Evolutionary conservation across 2,797 vertebrate species (phyloP).

Genomic region (Catharus ustulatus): DNA sequence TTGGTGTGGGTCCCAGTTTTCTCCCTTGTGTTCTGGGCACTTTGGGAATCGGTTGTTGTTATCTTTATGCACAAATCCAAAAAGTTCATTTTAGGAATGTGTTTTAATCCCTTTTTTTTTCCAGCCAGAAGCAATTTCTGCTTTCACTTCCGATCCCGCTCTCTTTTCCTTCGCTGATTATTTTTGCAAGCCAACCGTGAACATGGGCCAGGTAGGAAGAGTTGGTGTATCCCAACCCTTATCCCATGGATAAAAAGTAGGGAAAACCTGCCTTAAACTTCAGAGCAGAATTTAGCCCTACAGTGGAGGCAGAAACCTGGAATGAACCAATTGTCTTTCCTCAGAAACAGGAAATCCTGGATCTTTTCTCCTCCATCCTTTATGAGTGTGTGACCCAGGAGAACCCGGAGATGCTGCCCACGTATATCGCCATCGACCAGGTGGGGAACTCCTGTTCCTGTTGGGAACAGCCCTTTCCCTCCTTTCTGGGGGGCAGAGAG

Average conservation of each 20-base stretch:
- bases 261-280: neutral
- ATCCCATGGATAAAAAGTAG: neutral
- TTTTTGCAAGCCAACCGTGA: slow-evolving; percentile 91
- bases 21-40: neutral
- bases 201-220: slow-evolving; percentile 85
- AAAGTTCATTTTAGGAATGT: neutral
- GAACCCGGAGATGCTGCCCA: slow-evolving; percentile 96
- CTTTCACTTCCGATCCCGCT: slow-evolving; percentile 94
- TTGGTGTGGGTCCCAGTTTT: neutral
- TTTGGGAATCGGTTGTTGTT: neutral
- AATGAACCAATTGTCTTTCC: neutral
- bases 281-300: neutral
- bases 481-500: accelerated
- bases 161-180: slow-evolving; percentile 94
- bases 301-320: neutral
- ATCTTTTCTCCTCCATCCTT: slow-evolving; percentile 92
- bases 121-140: slow-evolving; percentile 94
- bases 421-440: slow-evolving; percentile 95
- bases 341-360: slow-evolving; percentile 87
- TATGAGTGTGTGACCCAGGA: slow-evolving; percentile 97
- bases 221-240: neutral
- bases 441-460: slow-evolving; percentile 57
- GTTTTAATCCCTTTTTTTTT: neutral
- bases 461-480: too few relatives aligned
- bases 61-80: neutral